A percentile compares a stretch with the other conserved stretches of the same genome.
phyloP scores from a whole-genome alignment of 2,113 vertebrate species.

The Trachemys scripta region DNA sequence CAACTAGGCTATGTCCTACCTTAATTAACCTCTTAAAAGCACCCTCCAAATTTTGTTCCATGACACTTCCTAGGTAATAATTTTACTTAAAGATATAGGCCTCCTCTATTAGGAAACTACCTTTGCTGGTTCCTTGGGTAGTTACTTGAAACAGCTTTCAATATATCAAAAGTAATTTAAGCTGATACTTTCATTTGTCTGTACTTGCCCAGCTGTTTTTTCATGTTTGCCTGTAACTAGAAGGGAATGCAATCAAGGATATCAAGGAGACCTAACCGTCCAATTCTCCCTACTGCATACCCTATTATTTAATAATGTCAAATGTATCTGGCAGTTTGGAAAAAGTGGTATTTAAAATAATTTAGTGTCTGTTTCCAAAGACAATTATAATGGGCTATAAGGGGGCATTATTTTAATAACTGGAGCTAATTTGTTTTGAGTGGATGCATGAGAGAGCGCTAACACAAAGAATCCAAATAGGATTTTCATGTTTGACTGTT shows the following conservation, averaged over 20 bases:
- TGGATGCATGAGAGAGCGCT: background rate
- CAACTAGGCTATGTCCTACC: background rate
- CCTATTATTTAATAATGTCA: background rate
- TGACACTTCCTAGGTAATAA: background rate
- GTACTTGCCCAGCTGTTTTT: background rate
- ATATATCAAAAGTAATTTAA: background rate
- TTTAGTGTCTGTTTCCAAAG: background rate
- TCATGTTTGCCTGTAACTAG: background rate
- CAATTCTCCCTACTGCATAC: background rate
- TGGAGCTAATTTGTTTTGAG: background rate
- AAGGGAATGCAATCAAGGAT: background rate
- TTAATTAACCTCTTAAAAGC: background rate
- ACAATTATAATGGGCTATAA: background rate
- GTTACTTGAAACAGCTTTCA: slow-evolving; percentile 7
- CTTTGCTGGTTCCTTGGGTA: background rate
- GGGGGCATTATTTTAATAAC: background rate
- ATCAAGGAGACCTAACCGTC: background rate
- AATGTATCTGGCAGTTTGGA: background rate
- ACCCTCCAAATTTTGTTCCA: background rate
- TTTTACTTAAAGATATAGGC: background rate
- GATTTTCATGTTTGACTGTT: background rate
- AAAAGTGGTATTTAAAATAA: background rate
- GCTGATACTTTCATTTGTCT: slow-evolving; percentile 5
- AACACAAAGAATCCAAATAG: background rate
- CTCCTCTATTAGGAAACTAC: background rate